Conservation (phyloP, 1,140 invertebrate genomes). For the Trichonephila inaurata region DNA sequence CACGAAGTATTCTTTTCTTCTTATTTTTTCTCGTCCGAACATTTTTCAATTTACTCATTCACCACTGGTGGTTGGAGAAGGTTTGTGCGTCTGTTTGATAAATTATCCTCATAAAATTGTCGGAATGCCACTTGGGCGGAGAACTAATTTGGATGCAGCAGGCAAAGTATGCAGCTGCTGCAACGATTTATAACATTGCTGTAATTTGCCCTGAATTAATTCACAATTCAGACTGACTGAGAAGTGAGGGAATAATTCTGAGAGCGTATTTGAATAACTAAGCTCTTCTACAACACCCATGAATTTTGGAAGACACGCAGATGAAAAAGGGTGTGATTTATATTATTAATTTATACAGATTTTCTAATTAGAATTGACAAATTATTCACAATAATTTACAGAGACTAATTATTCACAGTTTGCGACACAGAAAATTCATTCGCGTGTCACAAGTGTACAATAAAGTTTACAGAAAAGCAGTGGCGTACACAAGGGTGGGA, state of each 20-base stretch:
- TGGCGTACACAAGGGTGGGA: too few relatives aligned
- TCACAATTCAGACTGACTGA: background rate
- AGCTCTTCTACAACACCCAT: background rate
- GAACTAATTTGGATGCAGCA: background rate
- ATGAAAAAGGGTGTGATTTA: too few relatives aligned
- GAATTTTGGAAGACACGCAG: too few relatives aligned
- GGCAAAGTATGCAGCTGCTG: constrained; percentile 6
- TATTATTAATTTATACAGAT: too few relatives aligned
- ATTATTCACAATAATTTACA: too few relatives aligned
- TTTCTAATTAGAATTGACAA: too few relatives aligned
- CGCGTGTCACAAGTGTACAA: too few relatives aligned
- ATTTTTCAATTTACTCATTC: constrained; percentile 13
- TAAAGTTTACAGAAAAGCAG: too few relatives aligned
- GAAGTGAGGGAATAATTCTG: background rate
- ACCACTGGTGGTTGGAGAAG: background rate
- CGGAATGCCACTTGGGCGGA: constrained; percentile 20
- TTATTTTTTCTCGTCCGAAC: background rate
- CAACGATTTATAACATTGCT: background rate
- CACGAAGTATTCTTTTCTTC: background rate
- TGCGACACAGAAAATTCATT: too few relatives aligned
- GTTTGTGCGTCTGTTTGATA: background rate
- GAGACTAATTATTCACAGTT: too few relatives aligned
- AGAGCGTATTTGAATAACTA: background rate
- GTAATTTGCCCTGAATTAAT: constrained; percentile 23
- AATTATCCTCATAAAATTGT: constrained; percentile 22